phyloP scores from a whole-genome alignment of 2,888 invertebrate genomes.

The Ennomos fuscantarius region DNA sequence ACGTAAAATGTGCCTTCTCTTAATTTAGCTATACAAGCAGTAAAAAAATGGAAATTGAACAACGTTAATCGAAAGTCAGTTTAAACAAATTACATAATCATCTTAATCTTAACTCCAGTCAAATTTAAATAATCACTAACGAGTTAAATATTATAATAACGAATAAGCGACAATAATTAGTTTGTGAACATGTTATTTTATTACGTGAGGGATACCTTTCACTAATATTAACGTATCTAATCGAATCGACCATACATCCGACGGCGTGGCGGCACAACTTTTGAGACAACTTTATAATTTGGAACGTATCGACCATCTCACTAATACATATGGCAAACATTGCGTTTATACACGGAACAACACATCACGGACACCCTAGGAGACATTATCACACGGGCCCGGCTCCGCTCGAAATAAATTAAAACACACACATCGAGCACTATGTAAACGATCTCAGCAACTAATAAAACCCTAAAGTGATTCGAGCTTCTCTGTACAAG shows the following conservation, averaged over 20 bases:
- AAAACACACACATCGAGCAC: slow-evolving; percentile 47
- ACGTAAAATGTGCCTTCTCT: slow-evolving; percentile 81
- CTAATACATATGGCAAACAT: slow-evolving; percentile 81
- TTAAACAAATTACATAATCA: slow-evolving; percentile 66
- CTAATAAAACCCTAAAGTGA: slow-evolving; percentile 46
- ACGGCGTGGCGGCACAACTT: slow-evolving; percentile 51
- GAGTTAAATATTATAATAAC: slow-evolving; percentile 76
- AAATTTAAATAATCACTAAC: slow-evolving; percentile 78
- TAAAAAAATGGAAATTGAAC: slow-evolving; percentile 78
- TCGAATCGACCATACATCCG: slow-evolving; percentile 52
- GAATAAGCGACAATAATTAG: slow-evolving; percentile 78
- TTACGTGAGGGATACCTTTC: slow-evolving; percentile 56
- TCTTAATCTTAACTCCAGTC: slow-evolving; percentile 75
- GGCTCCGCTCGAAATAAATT: slow-evolving; percentile 51
- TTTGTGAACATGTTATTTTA: slow-evolving; percentile 81
- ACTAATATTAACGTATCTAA: slow-evolving; percentile 53
- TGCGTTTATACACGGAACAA: slow-evolving; percentile 61
- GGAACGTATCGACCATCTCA: slow-evolving; percentile 78
- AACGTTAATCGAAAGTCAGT: slow-evolving; percentile 71
- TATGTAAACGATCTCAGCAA: slow-evolving; percentile 41
- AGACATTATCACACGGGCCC: slow-evolving; percentile 34
- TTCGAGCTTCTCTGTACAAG: slow-evolving; percentile 68
- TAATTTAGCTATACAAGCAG: slow-evolving; percentile 83
- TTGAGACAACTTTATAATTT: slow-evolving; percentile 66
- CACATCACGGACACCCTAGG: slow-evolving; percentile 43